Evolutionary conservation across 1,140 invertebrate genomes (phyloP).

Genomic region (Listronotus oregonensis): DNA sequence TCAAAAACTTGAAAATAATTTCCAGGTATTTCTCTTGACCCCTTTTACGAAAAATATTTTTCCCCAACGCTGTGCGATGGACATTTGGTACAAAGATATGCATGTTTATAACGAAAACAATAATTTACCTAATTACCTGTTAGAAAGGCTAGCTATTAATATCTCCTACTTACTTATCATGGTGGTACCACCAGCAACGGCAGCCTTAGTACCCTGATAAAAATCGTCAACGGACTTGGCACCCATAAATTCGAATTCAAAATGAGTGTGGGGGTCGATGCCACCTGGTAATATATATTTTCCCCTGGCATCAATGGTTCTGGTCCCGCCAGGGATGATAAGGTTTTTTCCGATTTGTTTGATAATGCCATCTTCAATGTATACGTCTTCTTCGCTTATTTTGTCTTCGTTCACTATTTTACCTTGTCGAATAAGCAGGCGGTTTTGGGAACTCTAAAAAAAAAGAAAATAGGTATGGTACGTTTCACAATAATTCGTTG

Average conservation of each 20-base stretch:
- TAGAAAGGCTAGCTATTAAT: not conserved
- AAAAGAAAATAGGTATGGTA: too few relatives aligned
- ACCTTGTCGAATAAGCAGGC: slow-evolving; percentile 93
- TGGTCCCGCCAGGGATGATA: slow-evolving; percentile 80
- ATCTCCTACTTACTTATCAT: slow-evolving; percentile 57
- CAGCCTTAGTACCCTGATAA: slow-evolving; percentile 84
- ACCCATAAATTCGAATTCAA: slow-evolving; percentile 83
- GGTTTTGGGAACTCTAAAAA: slow-evolving; percentile 85
- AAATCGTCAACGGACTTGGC: slow-evolving; percentile 79
- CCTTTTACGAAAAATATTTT: too few relatives aligned
- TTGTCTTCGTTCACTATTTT: slow-evolving; percentile 95
- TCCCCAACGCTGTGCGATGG: too few relatives aligned
- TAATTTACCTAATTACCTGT: too few relatives aligned
- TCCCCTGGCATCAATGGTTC: slow-evolving; percentile 80
- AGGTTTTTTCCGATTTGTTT: slow-evolving; percentile 85
- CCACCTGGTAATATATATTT: slow-evolving; percentile 84
- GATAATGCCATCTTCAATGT: slow-evolving; percentile 93
- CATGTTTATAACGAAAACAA: too few relatives aligned
- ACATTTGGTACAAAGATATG: too few relatives aligned
- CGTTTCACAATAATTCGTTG: too few relatives aligned
- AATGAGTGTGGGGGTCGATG: slow-evolving; percentile 85
- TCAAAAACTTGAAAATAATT: too few relatives aligned
- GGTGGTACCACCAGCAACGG: slow-evolving; percentile 87
- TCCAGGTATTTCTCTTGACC: too few relatives aligned
- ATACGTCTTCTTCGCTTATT: slow-evolving; percentile 85